Percentiles rank a stretch among this genome's conserved stretches.
These are phyloP conservation scores for Agrilus mali DNA, from an alignment of 2,888 invertebrate genomes.

Conservation along the genomic window DNA sequence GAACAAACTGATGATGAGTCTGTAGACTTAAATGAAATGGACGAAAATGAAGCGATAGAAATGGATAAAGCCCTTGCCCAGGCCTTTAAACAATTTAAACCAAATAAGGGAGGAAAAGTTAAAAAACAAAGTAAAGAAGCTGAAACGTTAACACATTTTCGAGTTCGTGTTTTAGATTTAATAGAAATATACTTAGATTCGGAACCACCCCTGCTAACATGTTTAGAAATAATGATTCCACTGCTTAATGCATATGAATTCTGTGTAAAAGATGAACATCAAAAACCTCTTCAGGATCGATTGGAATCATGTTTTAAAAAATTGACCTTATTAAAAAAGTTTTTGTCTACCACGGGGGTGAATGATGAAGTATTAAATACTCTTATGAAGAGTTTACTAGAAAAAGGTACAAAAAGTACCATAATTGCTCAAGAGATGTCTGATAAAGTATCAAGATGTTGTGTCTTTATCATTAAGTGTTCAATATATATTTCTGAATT, in stretches of 20 bases:
- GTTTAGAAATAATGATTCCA: constrained; percentile 56
- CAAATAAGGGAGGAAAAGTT: constrained; percentile 31
- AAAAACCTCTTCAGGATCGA: constrained; percentile 51
- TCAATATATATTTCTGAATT: constrained; percentile 38
- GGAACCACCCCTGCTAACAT: constrained; percentile 52
- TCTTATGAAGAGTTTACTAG: constrained; percentile 43
- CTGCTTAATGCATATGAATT: constrained; percentile 56
- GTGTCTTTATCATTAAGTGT: constrained; percentile 51
- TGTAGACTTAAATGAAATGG: constrained; percentile 61
- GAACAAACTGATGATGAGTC: constrained; percentile 52
- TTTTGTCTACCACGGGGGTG: constrained; percentile 42
- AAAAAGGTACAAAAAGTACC: constrained; percentile 50
- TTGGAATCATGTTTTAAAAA: constrained; percentile 48
- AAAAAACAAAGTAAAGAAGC: constrained; percentile 48
- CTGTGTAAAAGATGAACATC: constrained; percentile 54
- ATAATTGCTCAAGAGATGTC: constrained; percentile 54
- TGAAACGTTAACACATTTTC: constrained; percentile 56
- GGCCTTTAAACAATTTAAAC: constrained; percentile 55
- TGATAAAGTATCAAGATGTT: constrained; percentile 49
- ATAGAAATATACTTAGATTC: constrained; percentile 61
- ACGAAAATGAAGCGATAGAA: constrained; percentile 58
- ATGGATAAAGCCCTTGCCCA: constrained; percentile 59
- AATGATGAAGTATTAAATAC: constrained; percentile 40
- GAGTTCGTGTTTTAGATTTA: constrained; percentile 61
- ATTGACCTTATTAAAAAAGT: constrained; percentile 47